Base-by-base conservation (phyloP, 2,888 invertebrate genomes). In the Synanthedon andrenaeformis region DNA sequence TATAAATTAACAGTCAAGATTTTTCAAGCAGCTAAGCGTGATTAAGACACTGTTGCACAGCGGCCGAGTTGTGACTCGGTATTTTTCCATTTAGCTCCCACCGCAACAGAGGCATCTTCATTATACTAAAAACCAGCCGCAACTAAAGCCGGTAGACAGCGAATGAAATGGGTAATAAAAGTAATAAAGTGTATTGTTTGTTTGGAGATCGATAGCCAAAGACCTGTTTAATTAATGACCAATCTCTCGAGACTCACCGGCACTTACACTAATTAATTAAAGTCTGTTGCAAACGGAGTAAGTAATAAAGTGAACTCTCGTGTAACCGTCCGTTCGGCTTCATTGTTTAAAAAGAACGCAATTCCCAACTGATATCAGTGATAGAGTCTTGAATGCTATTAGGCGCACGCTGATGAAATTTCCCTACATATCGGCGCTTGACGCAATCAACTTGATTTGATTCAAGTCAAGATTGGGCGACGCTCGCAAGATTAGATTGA, bases 261-360 rank as follows among this genome's bases (percentile, higher is more conserved):
- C 82, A 82, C 84, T 84, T 79, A 76, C 73, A 76, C 71, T 84
- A 84, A 85, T 85, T 85, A 82, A 84, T 84, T 81, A 81, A 77
- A 77, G 72, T 74, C 64, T 68, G 71, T 35, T 12, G 52, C 54
- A 54, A 74, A 75, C 77, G 73, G 69, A 76, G 74, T 72, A 72
- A 76, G 74, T 72, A 72, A 70, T 72, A 71, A 72, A 79, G 74
- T 72, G 70, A 59, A 62, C 56, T 61, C 57, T 59, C 60, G 59
- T 61, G 62, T 53, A 53, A 45, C 42, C 42, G 50, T 41, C 50
- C 59, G 57, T 57, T 55, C 55, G 19, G 52, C 55, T 53, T 59
- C 53, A 67, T 66, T 69, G 66, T 69, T 67, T 59, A 56, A 61
- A 65, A 55, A 59, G 59, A 57, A 53, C 55, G 58, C 55, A 59